Conservation (phyloP, 2,113 vertebrate genomes). For the Xiphophorus maculatus region DNA sequence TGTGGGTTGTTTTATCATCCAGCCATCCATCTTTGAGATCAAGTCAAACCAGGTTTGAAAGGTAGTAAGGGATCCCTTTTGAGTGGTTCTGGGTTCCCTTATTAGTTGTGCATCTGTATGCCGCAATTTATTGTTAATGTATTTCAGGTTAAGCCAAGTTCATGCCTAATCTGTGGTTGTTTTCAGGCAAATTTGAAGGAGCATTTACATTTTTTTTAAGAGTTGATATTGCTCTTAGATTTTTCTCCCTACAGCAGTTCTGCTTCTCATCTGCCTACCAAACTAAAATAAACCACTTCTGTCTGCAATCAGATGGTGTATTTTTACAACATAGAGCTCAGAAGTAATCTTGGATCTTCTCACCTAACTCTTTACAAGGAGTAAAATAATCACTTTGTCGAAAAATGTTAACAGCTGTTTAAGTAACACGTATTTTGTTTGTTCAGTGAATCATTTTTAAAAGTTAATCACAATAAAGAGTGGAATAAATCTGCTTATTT, state of each 20-base stretch:
- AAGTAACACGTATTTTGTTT: not conserved
- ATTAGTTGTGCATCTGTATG: too few relatives aligned
- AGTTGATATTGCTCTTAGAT: not conserved
- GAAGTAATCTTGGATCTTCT: not conserved
- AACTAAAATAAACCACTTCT: conserved; percentile 4
- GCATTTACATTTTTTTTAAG: not conserved
- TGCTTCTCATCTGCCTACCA: not conserved
- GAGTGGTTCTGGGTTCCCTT: too few relatives aligned
- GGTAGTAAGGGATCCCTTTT: too few relatives aligned
- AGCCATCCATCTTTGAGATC: too few relatives aligned
- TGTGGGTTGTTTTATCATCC: too few relatives aligned
- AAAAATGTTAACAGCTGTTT: not conserved
- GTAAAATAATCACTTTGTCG: not conserved
- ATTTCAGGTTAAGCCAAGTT: too few relatives aligned
- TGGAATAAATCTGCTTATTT: not conserved
- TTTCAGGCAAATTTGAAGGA: not conserved
- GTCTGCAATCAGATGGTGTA: not conserved
- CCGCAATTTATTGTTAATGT: too few relatives aligned
- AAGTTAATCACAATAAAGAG: not conserved
- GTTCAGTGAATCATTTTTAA: not conserved
- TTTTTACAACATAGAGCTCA: not conserved
- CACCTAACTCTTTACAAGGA: not conserved
- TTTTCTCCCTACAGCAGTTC: not conserved
- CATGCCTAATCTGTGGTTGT: too few relatives aligned
- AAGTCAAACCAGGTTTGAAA: too few relatives aligned